Evolutionary conservation across 2,888 invertebrate species (phyloP).

Genomic region (Beris morrisii): DNA sequence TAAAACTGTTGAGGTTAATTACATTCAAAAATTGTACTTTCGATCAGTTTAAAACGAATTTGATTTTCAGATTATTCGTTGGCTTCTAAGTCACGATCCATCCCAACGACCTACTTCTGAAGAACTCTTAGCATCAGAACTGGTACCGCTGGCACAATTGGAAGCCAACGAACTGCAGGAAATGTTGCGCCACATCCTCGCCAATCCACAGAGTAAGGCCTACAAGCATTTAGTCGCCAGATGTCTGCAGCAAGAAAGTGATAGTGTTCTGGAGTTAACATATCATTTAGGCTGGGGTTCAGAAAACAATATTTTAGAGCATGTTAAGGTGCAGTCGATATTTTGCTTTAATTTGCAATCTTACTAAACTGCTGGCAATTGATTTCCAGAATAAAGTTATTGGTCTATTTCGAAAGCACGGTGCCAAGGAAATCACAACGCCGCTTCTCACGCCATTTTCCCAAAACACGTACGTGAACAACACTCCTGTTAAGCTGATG

Average conservation of each 20-base stretch:
- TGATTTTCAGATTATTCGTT: constrained; percentile 60
- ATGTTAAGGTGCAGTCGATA: constrained; percentile 46
- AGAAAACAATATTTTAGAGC: constrained; percentile 54
- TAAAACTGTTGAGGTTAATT: constrained; percentile 60
- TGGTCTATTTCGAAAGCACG: constrained; percentile 72
- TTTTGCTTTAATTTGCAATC: not conserved
- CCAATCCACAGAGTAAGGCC: constrained; percentile 76
- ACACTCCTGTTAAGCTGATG: constrained; percentile 74
- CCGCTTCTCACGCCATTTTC: constrained; percentile 80
- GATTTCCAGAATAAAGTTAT: constrained; percentile 51
- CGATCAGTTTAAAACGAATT: not conserved
- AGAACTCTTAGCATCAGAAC: constrained; percentile 78
- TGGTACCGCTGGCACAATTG: constrained; percentile 82
- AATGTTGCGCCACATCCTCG: constrained; percentile 77
- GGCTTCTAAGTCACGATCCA: constrained; percentile 86
- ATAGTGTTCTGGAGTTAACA: constrained; percentile 66
- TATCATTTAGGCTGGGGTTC: constrained; percentile 69
- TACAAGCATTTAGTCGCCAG: constrained; percentile 69
- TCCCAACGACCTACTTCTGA: constrained; percentile 80
- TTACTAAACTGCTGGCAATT: not conserved
- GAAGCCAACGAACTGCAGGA: constrained; percentile 85
- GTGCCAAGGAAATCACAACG: constrained; percentile 76
- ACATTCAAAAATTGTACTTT: not conserved
- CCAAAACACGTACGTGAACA: constrained; percentile 50
- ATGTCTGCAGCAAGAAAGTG: constrained; percentile 54